phyloP scores from a whole-genome alignment of 2,797 vertebrate genomes.

The Jordanella pulchra region DNA sequence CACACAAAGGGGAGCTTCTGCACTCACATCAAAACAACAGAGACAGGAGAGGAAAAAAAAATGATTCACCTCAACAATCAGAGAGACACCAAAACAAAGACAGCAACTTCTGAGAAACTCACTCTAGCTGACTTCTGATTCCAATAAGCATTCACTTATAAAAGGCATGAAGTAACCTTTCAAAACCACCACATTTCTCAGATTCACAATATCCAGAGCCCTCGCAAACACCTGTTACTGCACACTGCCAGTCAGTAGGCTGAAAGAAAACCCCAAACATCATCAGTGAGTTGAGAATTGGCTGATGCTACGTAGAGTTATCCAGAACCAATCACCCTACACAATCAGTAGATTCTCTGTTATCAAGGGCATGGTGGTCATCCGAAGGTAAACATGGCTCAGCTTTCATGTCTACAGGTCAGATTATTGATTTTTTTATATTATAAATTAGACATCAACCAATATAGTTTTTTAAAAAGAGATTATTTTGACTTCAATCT shows the following conservation, averaged over 20 bases:
- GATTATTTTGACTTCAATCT: too few relatives aligned
- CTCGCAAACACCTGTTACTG: background rate
- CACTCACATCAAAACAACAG: slow-evolving; percentile 1
- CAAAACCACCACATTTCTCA: too few relatives aligned
- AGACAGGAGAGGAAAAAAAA: background rate
- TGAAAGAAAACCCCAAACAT: background rate
- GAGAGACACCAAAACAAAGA: background rate
- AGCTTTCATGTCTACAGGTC: background rate
- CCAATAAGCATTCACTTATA: too few relatives aligned
- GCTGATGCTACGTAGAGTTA: background rate
- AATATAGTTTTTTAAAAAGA: too few relatives aligned
- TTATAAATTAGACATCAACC: background rate
- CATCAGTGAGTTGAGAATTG: background rate
- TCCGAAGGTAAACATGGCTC: background rate
- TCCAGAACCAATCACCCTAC: background rate
- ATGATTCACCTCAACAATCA: background rate
- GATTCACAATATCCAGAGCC: background rate
- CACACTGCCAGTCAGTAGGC: background rate
- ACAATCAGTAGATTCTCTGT: background rate
- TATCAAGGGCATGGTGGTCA: too few relatives aligned
- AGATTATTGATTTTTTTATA: background rate
- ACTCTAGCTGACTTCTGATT: too few relatives aligned
- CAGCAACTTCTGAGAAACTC: background rate
- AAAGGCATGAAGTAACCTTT: too few relatives aligned
- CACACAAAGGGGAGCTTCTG: background rate